These are phyloP conservation scores for Premnoplex brunnescens DNA, from an alignment of 2,797 vertebrate species.

Conservation along the genomic window DNA sequence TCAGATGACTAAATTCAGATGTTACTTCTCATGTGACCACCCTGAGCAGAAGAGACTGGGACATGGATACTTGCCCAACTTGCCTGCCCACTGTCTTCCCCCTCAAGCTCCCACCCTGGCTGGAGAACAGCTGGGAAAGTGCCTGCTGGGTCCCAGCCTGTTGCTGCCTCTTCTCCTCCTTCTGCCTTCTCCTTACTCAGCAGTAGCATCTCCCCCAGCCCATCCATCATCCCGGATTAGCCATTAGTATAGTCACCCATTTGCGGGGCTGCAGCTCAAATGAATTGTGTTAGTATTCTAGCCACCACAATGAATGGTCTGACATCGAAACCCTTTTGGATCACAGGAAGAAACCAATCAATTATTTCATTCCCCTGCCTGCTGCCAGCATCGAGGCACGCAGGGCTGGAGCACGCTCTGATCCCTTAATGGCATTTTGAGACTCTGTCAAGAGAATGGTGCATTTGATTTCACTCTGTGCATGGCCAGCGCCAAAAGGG, in stretches of 20 bases:
- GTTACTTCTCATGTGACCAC: accelerated
- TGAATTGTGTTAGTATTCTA: conserved; percentile 71
- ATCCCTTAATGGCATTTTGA: not conserved
- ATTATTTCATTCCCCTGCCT: conserved; percentile 61
- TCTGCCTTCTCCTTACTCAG: conserved; percentile 68
- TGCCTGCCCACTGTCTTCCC: not conserved
- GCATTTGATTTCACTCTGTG: not conserved
- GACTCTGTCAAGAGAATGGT: not conserved
- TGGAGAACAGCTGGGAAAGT: not conserved
- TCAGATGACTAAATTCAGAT: not conserved
- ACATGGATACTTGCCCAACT: accelerated
- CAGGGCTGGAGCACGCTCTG: not conserved
- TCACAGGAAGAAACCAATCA: conserved; percentile 63
- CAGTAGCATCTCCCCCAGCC: conserved; percentile 53
- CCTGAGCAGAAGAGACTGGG: not conserved
- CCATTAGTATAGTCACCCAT: conserved; percentile 70
- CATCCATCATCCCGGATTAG: conserved; percentile 70
- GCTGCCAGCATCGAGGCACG: conserved; percentile 33
- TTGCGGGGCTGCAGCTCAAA: conserved; percentile 60
- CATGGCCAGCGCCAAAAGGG: not conserved
- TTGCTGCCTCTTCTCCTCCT: conserved; percentile 26
- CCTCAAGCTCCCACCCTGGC: not conserved
- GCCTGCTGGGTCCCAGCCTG: conserved; percentile 16
- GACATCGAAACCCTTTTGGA: conserved; percentile 69
- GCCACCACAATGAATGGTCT: conserved; percentile 63